A percentile compares a stretch with the other conserved stretches of the same genome.
Conservation (phyloP, 2,888 invertebrate species). For the Synergus gifuensis region DNA sequence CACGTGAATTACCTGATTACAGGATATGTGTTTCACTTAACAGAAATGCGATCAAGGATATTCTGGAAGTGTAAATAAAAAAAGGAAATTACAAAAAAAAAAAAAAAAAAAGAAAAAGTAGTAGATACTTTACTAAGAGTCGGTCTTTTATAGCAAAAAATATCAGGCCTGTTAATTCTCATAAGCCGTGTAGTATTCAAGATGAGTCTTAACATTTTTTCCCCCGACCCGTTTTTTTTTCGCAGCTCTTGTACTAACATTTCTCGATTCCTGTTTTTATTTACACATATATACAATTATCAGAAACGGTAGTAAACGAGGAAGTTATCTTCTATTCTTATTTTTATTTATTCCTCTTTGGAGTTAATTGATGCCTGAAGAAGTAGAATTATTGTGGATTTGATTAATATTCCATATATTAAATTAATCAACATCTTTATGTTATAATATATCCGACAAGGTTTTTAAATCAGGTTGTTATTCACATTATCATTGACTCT, state of each 20-base stretch:
- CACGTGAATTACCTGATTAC: background rate
- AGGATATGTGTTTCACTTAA: background rate
- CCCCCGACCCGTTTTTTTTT: background rate
- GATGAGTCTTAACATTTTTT: background rate
- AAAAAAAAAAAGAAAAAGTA: constrained; percentile 19
- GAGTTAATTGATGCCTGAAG: background rate
- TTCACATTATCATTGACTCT: background rate
- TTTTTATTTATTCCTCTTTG: background rate
- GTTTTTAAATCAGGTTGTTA: constrained; percentile 12
- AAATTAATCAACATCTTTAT: background rate
- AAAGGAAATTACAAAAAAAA: background rate
- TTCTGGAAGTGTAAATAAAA: constrained; percentile 10
- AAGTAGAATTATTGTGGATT: background rate
- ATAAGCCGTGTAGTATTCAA: background rate
- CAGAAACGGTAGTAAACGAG: background rate
- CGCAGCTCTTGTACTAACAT: background rate
- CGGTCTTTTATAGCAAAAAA: background rate
- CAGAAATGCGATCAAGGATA: background rate
- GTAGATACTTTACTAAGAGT: background rate
- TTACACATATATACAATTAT: background rate
- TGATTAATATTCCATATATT: background rate
- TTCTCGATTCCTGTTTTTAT: background rate
- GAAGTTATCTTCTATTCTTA: background rate
- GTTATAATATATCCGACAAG: background rate
- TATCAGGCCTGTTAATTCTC: constrained; percentile 17